Conservation (phyloP, 2,888 invertebrate species). For the Gandaritis pyraliata region DNA sequence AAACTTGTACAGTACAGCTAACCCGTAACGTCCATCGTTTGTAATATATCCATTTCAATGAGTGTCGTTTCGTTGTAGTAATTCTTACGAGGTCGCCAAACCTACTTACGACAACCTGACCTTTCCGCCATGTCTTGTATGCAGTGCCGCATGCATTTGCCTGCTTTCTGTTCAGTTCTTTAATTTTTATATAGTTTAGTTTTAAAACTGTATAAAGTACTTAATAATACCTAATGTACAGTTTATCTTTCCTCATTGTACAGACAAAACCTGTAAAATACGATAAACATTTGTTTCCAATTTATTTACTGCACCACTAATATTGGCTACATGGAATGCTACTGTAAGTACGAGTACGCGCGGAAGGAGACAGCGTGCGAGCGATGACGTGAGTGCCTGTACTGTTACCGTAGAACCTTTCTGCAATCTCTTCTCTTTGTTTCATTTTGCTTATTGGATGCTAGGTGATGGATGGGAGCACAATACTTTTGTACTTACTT, state of each 20-base stretch:
- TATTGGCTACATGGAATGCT: constrained; percentile 88
- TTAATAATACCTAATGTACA: constrained; percentile 76
- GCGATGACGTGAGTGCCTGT: constrained; percentile 67
- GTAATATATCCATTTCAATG: constrained; percentile 85
- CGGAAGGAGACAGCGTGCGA: constrained; percentile 54
- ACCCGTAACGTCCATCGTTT: constrained; percentile 83
- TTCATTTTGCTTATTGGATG: constrained; percentile 80
- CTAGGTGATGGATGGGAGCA: constrained; percentile 67
- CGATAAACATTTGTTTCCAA: constrained; percentile 86
- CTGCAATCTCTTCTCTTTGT: constrained; percentile 67
- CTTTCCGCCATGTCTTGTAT: constrained; percentile 87
- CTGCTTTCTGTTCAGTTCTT: constrained; percentile 87
- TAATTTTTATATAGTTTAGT: constrained; percentile 84
- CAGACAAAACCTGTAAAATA: constrained; percentile 81
- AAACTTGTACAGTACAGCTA: constrained; percentile 75
- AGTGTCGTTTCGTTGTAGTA: constrained; percentile 88
- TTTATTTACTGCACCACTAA: constrained; percentile 88
- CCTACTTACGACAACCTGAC: constrained; percentile 88
- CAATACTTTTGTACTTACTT: constrained; percentile 50
- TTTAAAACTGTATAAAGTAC: constrained; percentile 80
- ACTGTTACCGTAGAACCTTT: constrained; percentile 53
- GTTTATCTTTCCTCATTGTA: constrained; percentile 81
- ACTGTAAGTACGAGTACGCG: constrained; percentile 80
- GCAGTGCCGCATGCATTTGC: constrained; percentile 88
- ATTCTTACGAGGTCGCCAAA: constrained; percentile 82